Conservation (phyloP, 2,113 vertebrate genomes). For the Ancistrus triradiatus region DNA sequence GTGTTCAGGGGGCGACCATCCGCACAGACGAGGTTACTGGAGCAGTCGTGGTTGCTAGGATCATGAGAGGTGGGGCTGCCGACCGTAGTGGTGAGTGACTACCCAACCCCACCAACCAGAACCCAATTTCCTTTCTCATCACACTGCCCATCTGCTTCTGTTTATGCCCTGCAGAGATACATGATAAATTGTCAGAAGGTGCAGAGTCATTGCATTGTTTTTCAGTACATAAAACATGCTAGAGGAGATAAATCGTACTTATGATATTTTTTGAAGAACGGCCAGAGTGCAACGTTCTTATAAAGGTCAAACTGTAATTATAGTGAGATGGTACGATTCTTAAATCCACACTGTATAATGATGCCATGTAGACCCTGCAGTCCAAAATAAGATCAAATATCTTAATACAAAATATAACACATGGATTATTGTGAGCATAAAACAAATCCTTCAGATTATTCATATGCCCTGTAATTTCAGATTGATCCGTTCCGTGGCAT, state of each 20-base stretch:
- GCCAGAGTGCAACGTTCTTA: too few relatives aligned
- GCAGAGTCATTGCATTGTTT: not conserved
- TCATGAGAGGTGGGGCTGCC: conserved; percentile 90
- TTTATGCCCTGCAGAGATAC: too few relatives aligned
- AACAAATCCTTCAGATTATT: not conserved
- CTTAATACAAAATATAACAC: not conserved
- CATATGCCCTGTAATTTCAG: not conserved
- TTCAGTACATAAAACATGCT: not conserved
- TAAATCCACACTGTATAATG: conserved; percentile 26
- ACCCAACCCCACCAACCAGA: too few relatives aligned
- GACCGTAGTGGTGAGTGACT: conserved; percentile 82
- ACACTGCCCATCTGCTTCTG: too few relatives aligned
- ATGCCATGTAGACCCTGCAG: conserved; percentile 50
- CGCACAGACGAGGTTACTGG: conserved; percentile 85
- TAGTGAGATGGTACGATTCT: too few relatives aligned
- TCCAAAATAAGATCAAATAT: not conserved
- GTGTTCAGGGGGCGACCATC: conserved; percentile 84
- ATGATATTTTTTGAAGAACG: not conserved
- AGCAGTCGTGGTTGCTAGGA: conserved; percentile 86
- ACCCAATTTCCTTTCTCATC: too few relatives aligned
- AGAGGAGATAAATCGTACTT: not conserved
- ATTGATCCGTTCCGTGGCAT: too few relatives aligned
- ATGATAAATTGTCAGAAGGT: too few relatives aligned
- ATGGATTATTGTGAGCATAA: not conserved
- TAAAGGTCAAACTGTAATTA: too few relatives aligned